Base-by-base conservation (phyloP, 2,888 invertebrate genomes). In the Corythucha ciliata region DNA sequence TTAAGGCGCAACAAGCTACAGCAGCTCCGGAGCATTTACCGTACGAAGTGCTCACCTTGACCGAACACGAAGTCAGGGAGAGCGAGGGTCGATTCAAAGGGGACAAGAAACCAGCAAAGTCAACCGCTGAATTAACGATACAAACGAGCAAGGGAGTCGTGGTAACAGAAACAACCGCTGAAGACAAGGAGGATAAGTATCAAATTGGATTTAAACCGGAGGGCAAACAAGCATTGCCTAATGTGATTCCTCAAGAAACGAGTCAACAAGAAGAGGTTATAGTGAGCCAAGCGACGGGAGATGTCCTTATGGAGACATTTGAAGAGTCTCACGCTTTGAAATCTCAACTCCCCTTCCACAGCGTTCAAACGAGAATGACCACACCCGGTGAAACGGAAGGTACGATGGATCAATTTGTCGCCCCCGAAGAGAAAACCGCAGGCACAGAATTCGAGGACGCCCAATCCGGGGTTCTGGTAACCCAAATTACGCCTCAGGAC, bases 181-280 rank as follows among this genome's bases (percentile, higher is more conserved):
- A 60, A 47, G 61, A 63, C 14, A 62, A 62, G 52, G 64, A 64
- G 55, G 53, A 58, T 24, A 56, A 58, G 42, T 60, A 63, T 29
- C 53, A 54, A 21, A 46, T 54, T 37, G 58, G 62, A 3, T 63
- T 65, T 29, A 58, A 59, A 52, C 68, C 69, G n/a, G 64, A 70
- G 54, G 62, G 66, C 41, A 69, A 66, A 29, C 72, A 67, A 60
- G 80, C 80, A n/a, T 72, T 67, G 46, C 53, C 74, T 21, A 71
- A 74, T 51, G 63, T 79, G 34, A 67, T 72, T 27, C 61, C 70
- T 2, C 63, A 65, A n/a, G 61, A 61, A 41, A 56, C 67, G 3
- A 58, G 66, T 7, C 59, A 63, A 61, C 53, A 62, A 61, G 53
- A 71, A 70, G 61, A 70, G 45, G 73, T 77, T 21, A 65, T 62